Conservation (phyloP, 2,888 invertebrate species). For the Sarcophaga caerulescens region DNA sequence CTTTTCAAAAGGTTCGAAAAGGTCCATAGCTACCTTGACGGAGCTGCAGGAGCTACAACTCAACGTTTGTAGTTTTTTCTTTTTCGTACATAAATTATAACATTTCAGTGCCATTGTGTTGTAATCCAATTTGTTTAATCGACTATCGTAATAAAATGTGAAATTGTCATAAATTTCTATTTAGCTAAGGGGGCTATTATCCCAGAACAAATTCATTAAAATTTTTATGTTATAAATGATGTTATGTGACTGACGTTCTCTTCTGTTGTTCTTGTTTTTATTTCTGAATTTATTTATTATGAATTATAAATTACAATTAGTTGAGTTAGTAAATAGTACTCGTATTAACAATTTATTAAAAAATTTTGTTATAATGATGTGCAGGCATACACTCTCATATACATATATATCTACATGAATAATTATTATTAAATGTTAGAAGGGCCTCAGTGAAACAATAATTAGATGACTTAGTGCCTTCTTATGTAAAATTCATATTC, state of each 20-base stretch:
- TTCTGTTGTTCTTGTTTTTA: constrained; percentile 3
- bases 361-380: constrained; percentile 30
- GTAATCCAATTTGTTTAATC: neutral
- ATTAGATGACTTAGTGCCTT: too few relatives aligned
- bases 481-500: too few relatives aligned
- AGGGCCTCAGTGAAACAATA: too few relatives aligned
- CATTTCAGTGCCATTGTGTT: too few relatives aligned
- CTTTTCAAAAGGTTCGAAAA: too few relatives aligned
- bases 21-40: too few relatives aligned
- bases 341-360: constrained; percentile 29
- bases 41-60: too few relatives aligned
- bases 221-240: neutral
- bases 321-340: neutral
- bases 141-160: neutral
- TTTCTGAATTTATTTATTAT: constrained; percentile 3
- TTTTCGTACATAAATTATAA: too few relatives aligned
- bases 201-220: constrained; percentile 3
- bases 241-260: constrained; percentile 22
- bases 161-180: neutral
- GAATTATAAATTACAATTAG: constrained; percentile 45
- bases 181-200: constrained; percentile 16
- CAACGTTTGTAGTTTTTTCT: too few relatives aligned
- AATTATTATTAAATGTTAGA: neutral
- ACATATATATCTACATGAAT: neutral
- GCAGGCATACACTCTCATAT: neutral